Evolutionary conservation across 64 coral and sea anemone species (phyloP).

Genomic region (Pachyseris speciosa): DNA sequence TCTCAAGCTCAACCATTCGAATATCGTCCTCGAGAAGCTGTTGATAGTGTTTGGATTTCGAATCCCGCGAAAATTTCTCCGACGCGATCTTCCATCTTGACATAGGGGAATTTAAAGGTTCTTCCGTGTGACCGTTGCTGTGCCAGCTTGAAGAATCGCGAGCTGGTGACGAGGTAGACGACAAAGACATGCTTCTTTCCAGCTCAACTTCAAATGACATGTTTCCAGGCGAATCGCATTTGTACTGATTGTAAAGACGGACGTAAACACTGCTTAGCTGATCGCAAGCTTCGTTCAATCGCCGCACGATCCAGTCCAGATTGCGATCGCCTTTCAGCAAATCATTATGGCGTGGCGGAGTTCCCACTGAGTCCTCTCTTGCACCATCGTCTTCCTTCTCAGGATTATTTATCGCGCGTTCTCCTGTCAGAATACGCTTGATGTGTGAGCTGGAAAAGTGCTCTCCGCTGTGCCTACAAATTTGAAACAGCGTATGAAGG

Average conservation of each 20-base stretch:
- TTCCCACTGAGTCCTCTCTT: conserved; percentile 54
- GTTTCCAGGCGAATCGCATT: conserved; percentile 49
- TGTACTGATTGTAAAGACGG: conserved; percentile 86
- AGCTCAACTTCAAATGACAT: conserved; percentile 67
- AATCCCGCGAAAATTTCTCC: conserved; percentile 47
- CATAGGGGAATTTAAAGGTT: conserved; percentile 34
- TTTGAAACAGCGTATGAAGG: conserved; percentile 96
- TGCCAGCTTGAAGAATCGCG: conserved; percentile 48
- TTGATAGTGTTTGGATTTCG: conserved; percentile 68
- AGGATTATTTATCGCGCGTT: conserved; percentile 63
- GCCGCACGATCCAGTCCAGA: conserved; percentile 94
- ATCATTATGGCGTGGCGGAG: conserved; percentile 75
- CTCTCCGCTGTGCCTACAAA: conserved; percentile 96
- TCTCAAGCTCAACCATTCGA: conserved; percentile 79
- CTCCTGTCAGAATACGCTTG: conserved; percentile 95
- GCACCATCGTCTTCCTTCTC: conserved; percentile 67
- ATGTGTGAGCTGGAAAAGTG: conserved; percentile 95
- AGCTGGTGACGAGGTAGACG: conserved; percentile 83
- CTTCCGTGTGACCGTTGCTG: not conserved
- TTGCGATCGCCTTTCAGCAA: conserved; percentile 89
- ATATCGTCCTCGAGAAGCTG: conserved; percentile 80
- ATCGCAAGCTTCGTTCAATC: conserved; percentile 92
- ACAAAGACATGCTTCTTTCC: conserved; percentile 76
- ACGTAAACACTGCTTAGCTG: conserved; percentile 96
- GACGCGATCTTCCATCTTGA: conserved; percentile 6